A percentile compares a stretch with the other conserved stretches of the same genome.
Conservation (phyloP, 2,113 vertebrate genomes). For the Chaetops frenatus region DNA sequence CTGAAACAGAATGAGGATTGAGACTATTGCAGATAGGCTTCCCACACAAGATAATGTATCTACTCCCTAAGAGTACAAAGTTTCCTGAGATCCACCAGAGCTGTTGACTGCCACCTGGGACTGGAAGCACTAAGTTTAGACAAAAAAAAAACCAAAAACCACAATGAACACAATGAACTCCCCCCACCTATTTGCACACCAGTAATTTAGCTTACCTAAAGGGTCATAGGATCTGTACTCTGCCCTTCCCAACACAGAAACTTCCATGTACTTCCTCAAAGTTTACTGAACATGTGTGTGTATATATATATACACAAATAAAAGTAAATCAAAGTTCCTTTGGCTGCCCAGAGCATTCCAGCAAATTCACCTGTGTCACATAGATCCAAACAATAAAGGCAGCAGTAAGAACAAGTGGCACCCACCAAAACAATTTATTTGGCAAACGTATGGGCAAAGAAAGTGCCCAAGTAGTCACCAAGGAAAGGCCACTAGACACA, state of each 20-base stretch:
- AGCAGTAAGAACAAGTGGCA: background rate
- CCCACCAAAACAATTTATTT: background rate
- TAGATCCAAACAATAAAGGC: background rate
- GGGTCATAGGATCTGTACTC: background rate
- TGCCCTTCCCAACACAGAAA: background rate
- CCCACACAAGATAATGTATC: no score
- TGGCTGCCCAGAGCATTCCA: background rate
- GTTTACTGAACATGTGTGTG: background rate
- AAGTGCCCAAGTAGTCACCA: background rate
- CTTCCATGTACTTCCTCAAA: background rate
- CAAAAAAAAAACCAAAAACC: background rate
- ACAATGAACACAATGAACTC: background rate
- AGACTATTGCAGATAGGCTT: background rate
- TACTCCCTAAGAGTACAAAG: background rate
- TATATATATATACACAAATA: background rate
- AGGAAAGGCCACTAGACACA: background rate
- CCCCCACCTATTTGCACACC: background rate
- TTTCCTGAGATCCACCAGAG: background rate
- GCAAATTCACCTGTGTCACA: background rate
- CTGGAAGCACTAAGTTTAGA: background rate
- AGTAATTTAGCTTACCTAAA: background rate
- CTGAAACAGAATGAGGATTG: background rate
- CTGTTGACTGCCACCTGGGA: background rate
- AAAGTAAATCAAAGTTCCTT: background rate
- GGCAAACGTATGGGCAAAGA: background rate